These are phyloP conservation scores for Tortricodes alternella DNA, from an alignment of 2,888 invertebrate genomes.

Conservation along the genomic window DNA sequence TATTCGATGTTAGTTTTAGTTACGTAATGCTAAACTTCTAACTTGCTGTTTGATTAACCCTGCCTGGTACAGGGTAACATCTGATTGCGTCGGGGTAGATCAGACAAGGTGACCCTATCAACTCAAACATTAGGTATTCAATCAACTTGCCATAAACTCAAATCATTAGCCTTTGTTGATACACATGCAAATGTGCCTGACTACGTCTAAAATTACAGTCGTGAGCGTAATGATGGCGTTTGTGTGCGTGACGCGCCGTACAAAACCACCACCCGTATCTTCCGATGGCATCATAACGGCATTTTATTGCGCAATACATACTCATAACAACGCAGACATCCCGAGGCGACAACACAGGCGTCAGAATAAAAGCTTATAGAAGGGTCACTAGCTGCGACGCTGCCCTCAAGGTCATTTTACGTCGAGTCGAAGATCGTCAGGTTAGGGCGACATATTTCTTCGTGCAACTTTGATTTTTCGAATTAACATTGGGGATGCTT, in stretches of 20 bases:
- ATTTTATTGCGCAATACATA: conserved; percentile 27
- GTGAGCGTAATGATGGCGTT: background rate
- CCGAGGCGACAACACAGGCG: conserved; percentile 41
- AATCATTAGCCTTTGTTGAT: too few relatives aligned
- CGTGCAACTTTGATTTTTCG: too few relatives aligned
- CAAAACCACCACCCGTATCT: conserved; percentile 5
- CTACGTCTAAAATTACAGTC: background rate
- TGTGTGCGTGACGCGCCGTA: background rate
- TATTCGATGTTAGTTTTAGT: too few relatives aligned
- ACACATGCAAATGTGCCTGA: too few relatives aligned
- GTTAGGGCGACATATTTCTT: background rate
- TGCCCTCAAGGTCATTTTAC: background rate
- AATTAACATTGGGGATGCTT: too few relatives aligned
- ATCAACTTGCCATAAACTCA: too few relatives aligned
- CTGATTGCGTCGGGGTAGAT: too few relatives aligned
- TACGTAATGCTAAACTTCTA: too few relatives aligned
- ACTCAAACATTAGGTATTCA: too few relatives aligned
- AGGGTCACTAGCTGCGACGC: background rate
- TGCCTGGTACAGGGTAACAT: too few relatives aligned
- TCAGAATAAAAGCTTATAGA: background rate
- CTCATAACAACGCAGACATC: conserved; percentile 39
- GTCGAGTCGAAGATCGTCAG: background rate
- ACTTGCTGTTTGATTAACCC: too few relatives aligned
- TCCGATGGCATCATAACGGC: conserved; percentile 11
- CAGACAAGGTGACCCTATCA: too few relatives aligned